A percentile compares a stretch with the other conserved stretches of the same genome.
These are phyloP conservation scores for Himalopsyche anomala DNA, from an alignment of 2,888 invertebrate genomes.

Conservation along the genomic window DNA sequence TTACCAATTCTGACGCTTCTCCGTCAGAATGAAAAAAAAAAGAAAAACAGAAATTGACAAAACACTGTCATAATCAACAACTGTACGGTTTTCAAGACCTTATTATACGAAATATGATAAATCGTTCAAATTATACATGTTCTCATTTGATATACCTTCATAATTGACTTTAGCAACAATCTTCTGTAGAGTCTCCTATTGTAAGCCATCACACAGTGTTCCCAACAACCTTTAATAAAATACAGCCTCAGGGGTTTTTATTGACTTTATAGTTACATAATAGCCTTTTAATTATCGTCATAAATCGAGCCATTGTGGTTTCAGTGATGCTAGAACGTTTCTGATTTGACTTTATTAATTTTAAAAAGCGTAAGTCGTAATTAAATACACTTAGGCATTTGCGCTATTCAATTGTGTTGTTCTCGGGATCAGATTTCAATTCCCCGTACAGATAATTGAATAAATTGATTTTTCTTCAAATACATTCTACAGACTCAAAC, in stretches of 20 bases:
- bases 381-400: too few species aligned
- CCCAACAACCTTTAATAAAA: not conserved
- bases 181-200: not conserved
- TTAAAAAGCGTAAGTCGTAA: not conserved
- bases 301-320: not conserved
- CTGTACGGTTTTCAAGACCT: not conserved
- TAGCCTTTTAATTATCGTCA: not conserved
- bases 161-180: constrained; percentile 1
- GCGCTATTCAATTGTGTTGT: too few species aligned
- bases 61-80: too few species aligned
- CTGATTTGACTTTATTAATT: not conserved
- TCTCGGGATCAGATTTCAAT: too few species aligned
- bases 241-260: not conserved
- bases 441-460: too few species aligned
- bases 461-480: too few species aligned
- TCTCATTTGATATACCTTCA: not conserved
- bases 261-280: not conserved
- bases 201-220: not conserved
- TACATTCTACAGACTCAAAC: too few species aligned
- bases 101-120: not conserved
- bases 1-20: too few species aligned
- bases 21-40: too few species aligned
- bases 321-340: not conserved
- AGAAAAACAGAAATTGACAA: too few species aligned
- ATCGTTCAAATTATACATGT: not conserved